These are phyloP conservation scores for Melinaea marsaeus DNA, from an alignment of 2,888 invertebrate genomes.

Conservation along the genomic window DNA sequence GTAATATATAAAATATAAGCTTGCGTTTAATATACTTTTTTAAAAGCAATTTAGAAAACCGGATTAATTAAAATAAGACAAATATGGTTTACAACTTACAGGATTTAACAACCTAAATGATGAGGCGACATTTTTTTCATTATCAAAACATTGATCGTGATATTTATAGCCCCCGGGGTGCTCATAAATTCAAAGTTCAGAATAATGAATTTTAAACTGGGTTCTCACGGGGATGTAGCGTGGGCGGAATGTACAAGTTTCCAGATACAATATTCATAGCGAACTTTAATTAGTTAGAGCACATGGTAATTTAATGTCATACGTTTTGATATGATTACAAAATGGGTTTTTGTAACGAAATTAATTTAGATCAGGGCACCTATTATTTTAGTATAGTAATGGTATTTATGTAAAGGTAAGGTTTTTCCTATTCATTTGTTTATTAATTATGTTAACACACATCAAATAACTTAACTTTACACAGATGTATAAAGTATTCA, in stretches of 20 bases:
- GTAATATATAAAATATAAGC: too few species aligned
- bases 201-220: slow-evolving; percentile 23
- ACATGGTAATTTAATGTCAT: slow-evolving; percentile 16
- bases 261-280: slow-evolving; percentile 18
- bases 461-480: too few species aligned
- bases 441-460: too few species aligned
- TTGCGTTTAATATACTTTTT: too few species aligned
- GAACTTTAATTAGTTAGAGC: slow-evolving; percentile 17
- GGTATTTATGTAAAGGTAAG: too few species aligned
- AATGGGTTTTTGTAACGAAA: neutral
- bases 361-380: too few species aligned
- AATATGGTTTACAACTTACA: neutral
- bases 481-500: too few species aligned
- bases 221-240: slow-evolving; percentile 5
- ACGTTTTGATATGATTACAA: slow-evolving; percentile 4
- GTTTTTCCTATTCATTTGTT: too few species aligned
- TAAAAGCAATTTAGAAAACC: too few species aligned
- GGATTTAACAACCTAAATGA: neutral
- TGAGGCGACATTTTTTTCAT: slow-evolving; percentile 14
- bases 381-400: too few species aligned
- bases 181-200: slow-evolving; percentile 19
- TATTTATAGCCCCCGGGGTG: slow-evolving; percentile 17
- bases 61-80: too few species aligned
- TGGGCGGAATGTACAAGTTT: slow-evolving; percentile 7
- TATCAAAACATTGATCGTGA: slow-evolving; percentile 19